A percentile compares a stretch with the other conserved stretches of the same genome.
phyloP scores from a whole-genome alignment of 1,140 invertebrate genomes.

The Cyclargus thomasi region DNA sequence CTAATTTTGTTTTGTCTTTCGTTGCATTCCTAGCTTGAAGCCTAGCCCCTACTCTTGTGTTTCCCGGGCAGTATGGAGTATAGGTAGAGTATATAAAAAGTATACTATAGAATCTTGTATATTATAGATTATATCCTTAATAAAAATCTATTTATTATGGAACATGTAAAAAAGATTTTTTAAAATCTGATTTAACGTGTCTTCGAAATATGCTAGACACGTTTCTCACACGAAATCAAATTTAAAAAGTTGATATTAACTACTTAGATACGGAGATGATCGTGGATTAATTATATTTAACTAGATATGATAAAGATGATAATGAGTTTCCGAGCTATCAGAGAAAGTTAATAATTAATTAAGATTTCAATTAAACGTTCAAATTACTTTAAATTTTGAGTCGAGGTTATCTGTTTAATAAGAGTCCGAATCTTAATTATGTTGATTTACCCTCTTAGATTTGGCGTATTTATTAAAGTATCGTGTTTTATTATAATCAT shows the following conservation, averaged over 20 bases:
- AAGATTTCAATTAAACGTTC: not conserved
- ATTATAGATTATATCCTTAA: no score
- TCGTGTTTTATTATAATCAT: not conserved
- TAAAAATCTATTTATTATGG: no score
- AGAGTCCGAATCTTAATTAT: not conserved
- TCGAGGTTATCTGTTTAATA: not conserved
- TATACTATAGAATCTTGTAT: no score
- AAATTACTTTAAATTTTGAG: not conserved
- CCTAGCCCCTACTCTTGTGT: no score
- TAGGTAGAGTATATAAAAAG: no score
- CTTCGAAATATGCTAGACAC: no score
- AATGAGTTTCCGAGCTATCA: not conserved
- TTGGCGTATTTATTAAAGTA: not conserved
- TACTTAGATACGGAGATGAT: not conserved
- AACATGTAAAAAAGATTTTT: no score
- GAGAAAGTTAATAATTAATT: conserved; percentile 1
- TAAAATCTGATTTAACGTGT: no score
- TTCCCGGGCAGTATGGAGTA: no score
- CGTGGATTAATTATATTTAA: not conserved
- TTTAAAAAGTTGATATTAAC: not conserved
- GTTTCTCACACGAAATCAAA: not conserved
- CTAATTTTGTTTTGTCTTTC: no score
- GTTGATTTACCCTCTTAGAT: not conserved
- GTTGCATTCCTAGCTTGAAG: no score
- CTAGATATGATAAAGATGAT: not conserved